phyloP scores from a whole-genome alignment of 2,797 vertebrate genomes.

The Parauchenoglanis punctatus region DNA sequence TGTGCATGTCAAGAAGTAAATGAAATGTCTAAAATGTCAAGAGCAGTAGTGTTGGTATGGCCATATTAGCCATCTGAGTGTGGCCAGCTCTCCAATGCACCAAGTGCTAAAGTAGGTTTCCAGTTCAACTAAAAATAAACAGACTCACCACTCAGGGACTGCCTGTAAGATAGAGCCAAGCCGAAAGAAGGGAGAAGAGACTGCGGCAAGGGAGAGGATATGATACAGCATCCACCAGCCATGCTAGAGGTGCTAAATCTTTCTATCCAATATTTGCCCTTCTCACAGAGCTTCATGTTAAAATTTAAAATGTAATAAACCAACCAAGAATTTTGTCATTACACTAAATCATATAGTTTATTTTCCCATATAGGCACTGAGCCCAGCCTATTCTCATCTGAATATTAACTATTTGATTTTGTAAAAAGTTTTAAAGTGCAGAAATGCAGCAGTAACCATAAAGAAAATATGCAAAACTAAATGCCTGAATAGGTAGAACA shows the following conservation, averaged over 20 bases:
- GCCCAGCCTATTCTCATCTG: background rate
- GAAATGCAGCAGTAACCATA: background rate
- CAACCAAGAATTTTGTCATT: background rate
- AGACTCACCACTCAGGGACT: slow-evolving; percentile 65
- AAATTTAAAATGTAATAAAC: background rate
- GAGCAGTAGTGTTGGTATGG: slow-evolving; percentile 16
- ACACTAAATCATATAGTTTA: background rate
- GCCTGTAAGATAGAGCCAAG: slow-evolving; percentile 62
- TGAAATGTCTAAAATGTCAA: slow-evolving; percentile 25
- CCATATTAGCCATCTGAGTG: slow-evolving; percentile 49
- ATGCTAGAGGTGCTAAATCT: slow-evolving; percentile 45
- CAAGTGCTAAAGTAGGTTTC: slow-evolving; percentile 81
- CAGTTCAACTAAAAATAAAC: slow-evolving; percentile 85
- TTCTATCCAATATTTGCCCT: slow-evolving; percentile 25
- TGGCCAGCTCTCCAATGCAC: slow-evolving; percentile 63
- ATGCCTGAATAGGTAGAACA: slow-evolving; percentile 38
- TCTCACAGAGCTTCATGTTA: background rate
- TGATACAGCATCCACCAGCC: slow-evolving; percentile 55
- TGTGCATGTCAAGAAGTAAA: background rate
- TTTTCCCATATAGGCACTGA: background rate
- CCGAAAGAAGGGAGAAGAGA: slow-evolving; percentile 58
- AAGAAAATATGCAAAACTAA: slow-evolving; percentile 28
- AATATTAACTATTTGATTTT: too few relatives aligned
- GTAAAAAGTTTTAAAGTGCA: background rate
- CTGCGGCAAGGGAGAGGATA: slow-evolving; percentile 66